Conservation (phyloP, 2,888 invertebrate genomes). For the Marasmarcha lunaedactyla region DNA sequence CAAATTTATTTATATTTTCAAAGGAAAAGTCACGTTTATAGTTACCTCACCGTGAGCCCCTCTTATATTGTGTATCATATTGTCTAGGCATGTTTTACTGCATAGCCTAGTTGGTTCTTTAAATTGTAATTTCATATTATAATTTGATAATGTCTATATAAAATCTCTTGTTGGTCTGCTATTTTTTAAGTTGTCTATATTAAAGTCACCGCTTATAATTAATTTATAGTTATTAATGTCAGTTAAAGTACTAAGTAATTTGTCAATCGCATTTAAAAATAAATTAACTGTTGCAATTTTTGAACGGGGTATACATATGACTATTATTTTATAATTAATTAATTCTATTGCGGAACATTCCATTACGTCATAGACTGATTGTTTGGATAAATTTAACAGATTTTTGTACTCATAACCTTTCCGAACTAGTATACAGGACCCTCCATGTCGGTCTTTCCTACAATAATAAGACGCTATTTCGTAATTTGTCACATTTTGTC, state of each 20-base stretch:
- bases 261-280: constrained; percentile 4
- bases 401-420: neutral
- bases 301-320: constrained; percentile 10
- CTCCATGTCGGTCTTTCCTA: constrained; percentile 8
- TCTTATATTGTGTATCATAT: constrained; percentile 6
- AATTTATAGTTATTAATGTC: constrained; percentile 3
- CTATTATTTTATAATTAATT: constrained; percentile 4
- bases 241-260: constrained; percentile 5
- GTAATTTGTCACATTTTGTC: constrained; percentile 6
- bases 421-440: constrained; percentile 10
- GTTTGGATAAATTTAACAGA: neutral
- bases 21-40: constrained; percentile 9
- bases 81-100: constrained; percentile 9
- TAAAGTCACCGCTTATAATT: constrained; percentile 8
- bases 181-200: constrained; percentile 6
- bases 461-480: constrained; percentile 6
- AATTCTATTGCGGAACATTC: constrained; percentile 12
- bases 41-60: constrained; percentile 4
- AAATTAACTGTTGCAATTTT: constrained; percentile 1
- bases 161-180: neutral
- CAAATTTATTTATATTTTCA: constrained; percentile 13
- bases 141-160: neutral
- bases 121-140: constrained; percentile 2
- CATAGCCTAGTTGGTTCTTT: constrained; percentile 5
- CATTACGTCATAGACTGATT: constrained; percentile 3